Evolutionary conservation across 2,888 invertebrate species (phyloP).

Genomic region (Crepidodera aurea): DNA sequence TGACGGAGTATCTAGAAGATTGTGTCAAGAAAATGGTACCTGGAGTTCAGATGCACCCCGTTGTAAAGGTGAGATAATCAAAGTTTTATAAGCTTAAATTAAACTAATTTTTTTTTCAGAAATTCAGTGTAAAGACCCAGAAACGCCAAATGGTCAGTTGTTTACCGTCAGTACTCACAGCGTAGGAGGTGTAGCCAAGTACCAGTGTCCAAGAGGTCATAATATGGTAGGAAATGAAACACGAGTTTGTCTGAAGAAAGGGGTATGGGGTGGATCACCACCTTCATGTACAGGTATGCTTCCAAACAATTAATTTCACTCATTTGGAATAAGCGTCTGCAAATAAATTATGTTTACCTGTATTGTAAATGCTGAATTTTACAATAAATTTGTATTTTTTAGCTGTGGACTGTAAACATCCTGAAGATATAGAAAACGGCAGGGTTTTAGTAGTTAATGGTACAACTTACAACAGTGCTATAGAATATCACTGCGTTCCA

Average conservation of each 20-base stretch:
- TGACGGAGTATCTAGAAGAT: constrained; percentile 81
- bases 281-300: constrained; percentile 82
- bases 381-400: constrained; percentile 41
- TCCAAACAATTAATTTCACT: not conserved
- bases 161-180: constrained; percentile 71
- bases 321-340: no score
- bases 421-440: constrained; percentile 82
- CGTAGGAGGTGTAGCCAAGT: constrained; percentile 82
- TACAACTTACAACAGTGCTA: constrained; percentile 84
- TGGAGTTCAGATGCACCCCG: constrained; percentile 86
- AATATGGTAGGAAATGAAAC: constrained; percentile 81
- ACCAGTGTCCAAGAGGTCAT: constrained; percentile 84
- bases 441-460: constrained; percentile 86
- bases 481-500: constrained; percentile 90
- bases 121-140: constrained; percentile 80
- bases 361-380: no score
- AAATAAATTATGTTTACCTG: no score
- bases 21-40: constrained; percentile 88
- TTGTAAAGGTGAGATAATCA: constrained; percentile 75
- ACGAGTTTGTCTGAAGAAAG: constrained; percentile 76
- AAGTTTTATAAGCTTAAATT: no score
- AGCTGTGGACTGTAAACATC: constrained; percentile 88
- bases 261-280: constrained; percentile 82
- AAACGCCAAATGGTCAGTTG: constrained; percentile 68
- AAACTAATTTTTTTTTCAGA: constrained; percentile 67